phyloP scores from a whole-genome alignment of 2,797 vertebrate species.

The Sandelia bainsii region DNA sequence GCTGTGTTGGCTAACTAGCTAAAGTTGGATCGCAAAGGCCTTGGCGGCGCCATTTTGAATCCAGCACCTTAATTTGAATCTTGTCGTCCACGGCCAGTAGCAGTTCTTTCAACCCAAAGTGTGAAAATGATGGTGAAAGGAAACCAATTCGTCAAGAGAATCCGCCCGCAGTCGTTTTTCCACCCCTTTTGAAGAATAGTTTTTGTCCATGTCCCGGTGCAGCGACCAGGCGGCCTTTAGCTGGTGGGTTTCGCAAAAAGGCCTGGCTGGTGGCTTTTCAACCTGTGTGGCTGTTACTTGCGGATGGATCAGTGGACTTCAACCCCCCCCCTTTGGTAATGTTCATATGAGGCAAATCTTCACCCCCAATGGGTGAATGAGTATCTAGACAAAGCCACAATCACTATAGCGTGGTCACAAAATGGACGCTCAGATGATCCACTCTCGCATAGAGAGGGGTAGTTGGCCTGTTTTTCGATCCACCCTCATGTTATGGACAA shows the following conservation, averaged over 20 bases:
- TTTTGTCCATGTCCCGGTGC: slow-evolving; percentile 32
- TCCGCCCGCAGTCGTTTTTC: slow-evolving; percentile 26
- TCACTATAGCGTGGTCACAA: slow-evolving; percentile 87
- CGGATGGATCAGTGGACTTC: slow-evolving; percentile 80
- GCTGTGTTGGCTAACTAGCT: slow-evolving; percentile 70
- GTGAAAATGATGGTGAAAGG: slow-evolving; percentile 41
- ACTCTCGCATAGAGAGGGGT: slow-evolving; percentile 54
- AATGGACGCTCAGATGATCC: slow-evolving; percentile 84
- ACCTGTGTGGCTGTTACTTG: slow-evolving; percentile 48
- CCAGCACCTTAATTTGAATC: slow-evolving; percentile 61
- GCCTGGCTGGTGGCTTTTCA: slow-evolving; percentile 53
- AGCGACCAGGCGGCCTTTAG: slow-evolving; percentile 69
- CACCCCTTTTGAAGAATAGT: slow-evolving; percentile 41
- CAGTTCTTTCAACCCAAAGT: slow-evolving; percentile 18
- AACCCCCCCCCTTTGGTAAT: slow-evolving; percentile 42
- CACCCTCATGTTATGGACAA: slow-evolving; percentile 67
- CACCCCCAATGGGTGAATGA: slow-evolving; percentile 45
- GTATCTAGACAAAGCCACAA: slow-evolving; percentile 56
- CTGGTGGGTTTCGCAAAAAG: slow-evolving; percentile 61
- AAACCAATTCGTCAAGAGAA: slow-evolving; percentile 52
- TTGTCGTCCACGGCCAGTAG: slow-evolving; percentile 45
- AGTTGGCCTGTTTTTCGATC: slow-evolving; percentile 35
- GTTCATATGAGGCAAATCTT: slow-evolving; percentile 37
- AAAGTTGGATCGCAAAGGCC: slow-evolving; percentile 69
- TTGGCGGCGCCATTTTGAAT: slow-evolving; percentile 85